Base-by-base conservation (phyloP, 2,797 vertebrate species). In the Mus spretus region DNA sequence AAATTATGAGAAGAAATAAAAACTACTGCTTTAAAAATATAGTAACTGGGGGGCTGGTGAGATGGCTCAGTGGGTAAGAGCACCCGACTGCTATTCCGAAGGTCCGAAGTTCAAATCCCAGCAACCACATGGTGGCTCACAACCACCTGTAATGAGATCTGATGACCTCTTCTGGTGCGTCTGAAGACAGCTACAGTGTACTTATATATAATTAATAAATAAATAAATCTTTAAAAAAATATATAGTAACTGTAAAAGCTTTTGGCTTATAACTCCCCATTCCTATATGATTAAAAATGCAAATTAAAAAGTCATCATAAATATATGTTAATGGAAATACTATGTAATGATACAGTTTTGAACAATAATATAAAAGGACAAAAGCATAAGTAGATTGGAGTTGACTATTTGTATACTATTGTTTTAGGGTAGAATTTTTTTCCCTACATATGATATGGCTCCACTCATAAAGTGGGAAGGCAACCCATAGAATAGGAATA, bases 261-360 rank as follows among this genome's bases (percentile, higher is more conserved):
- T 83, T 84, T 77, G 70, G 34, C 40, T 92, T 93, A 7, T 79
- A 89, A 89, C 10, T 91, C 40, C 44, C 80, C 91, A 65, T 65
- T 57, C 24, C 50, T 72, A 37, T 59, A 47, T 77, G 57, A 81
- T 74, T 87, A 92, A 85, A 94, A 94, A 61, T 19, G 17, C 11
- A 79, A 86, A 94, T 34, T 13, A 31, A 85, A 84, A 78, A 85
- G 5, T 24, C 37, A 59, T 78, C 67, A 37, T 78, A 78, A 78
- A 78, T 50, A 86, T 80, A 91, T 40, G 53, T 53, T 72, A 72
- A 63, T 61, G 34, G 22, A 0, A 0, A 79, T 13, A 79, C 28
- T 57, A 6, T 26, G 78, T 74, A 85, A 79, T 91, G 7, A 74
- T 81, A 72, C 72, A 40, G 50, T 63, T 12, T 53, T 70, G 57